These are phyloP conservation scores for Eriocheir sinensis DNA, from an alignment of 1,140 invertebrate species.

Conservation along the genomic window DNA sequence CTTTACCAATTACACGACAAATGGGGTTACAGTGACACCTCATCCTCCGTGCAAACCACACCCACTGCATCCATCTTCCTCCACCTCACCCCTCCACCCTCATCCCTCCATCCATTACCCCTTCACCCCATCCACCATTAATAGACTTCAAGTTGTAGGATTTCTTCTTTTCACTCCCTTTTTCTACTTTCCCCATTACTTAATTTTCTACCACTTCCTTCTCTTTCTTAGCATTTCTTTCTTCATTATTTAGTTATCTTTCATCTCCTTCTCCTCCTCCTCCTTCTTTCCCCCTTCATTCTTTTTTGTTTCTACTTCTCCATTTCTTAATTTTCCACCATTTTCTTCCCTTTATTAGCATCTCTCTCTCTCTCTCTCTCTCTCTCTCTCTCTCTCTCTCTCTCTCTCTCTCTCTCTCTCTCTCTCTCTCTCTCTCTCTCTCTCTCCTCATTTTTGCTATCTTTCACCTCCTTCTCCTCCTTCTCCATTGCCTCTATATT, in stretches of 20 bases:
- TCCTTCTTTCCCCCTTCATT: not conserved
- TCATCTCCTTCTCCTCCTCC: not conserved
- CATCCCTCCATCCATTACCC: no score
- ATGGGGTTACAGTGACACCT: not conserved
- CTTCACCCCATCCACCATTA: no score
- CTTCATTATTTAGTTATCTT: conserved; percentile 1
- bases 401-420: no score
- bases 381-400: not conserved
- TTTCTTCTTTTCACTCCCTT: not conserved
- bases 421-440: no score
- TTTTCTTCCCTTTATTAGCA: not conserved
- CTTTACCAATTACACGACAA: not conserved
- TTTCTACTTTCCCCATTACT: not conserved
- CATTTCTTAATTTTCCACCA: not conserved
- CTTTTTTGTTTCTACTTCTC: conserved; percentile 8
- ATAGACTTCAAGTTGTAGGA: no score
- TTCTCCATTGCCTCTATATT: not conserved
- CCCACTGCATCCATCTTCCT: not conserved
- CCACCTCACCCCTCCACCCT: not conserved
- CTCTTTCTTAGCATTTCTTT: no score
- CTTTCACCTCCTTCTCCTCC: not conserved
- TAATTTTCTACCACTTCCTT: not conserved
- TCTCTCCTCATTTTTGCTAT: not conserved
- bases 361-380: conserved; percentile 22
- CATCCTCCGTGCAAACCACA: not conserved